phyloP scores from a whole-genome alignment of 2,888 invertebrate genomes.

The Microplitis deprimator region DNA sequence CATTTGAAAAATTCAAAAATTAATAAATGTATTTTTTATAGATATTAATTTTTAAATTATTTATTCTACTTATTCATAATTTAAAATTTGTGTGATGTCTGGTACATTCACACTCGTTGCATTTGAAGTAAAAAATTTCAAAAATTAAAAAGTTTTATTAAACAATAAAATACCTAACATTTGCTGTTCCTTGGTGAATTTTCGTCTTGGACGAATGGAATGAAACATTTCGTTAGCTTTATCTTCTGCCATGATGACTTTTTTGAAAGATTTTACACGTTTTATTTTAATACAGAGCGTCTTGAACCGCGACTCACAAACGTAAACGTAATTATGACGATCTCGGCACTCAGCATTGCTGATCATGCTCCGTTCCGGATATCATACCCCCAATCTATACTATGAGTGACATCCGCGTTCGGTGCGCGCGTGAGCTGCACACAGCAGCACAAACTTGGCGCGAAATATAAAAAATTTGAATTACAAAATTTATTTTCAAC shows the following conservation, averaged over 20 bases:
- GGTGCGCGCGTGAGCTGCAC: no score
- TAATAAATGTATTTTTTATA: neutral
- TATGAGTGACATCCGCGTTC: no score
- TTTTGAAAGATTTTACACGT: neutral
- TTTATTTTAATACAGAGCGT: no score
- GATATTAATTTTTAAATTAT: neutral
- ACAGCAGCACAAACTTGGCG: no score
- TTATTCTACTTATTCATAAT: neutral
- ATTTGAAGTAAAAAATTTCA: neutral
- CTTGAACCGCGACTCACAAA: neutral
- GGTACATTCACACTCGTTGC: neutral
- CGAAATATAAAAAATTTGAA: no score
- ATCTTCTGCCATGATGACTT: constrained; percentile 80
- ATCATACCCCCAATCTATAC: no score
- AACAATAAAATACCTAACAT: constrained; percentile 84
- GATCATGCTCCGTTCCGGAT: no score
- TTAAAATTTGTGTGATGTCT: neutral
- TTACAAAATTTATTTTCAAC: no score
- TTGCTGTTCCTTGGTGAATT: constrained; percentile 89
- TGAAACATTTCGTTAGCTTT: constrained; percentile 96
- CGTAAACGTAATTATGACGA: neutral
- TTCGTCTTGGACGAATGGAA: constrained; percentile 80
- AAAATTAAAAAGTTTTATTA: neutral
- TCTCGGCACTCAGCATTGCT: no score
- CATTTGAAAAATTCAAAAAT: no score